Evolutionary conservation across 2,888 invertebrate species (phyloP).

Genomic region (Troglohyphantes excavatus): DNA sequence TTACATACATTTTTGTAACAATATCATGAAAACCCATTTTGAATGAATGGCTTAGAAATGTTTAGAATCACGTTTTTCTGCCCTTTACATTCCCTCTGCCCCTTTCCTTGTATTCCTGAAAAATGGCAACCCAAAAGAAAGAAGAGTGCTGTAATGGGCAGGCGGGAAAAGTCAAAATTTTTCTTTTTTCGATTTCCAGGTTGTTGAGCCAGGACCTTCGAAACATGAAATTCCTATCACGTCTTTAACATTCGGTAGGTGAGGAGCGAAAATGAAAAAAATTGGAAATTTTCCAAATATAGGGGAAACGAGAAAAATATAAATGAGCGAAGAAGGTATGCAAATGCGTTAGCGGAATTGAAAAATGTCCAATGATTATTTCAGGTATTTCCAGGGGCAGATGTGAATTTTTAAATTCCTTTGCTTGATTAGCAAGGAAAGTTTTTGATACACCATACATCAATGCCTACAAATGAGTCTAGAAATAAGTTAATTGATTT

Average conservation of each 20-base stretch:
- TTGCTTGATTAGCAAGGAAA: neutral
- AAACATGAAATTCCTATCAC: conserved; percentile 6
- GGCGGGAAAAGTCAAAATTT: neutral
- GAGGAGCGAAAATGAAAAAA: neutral
- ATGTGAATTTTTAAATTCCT: neutral
- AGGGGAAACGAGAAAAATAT: neutral
- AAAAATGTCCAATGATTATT: neutral
- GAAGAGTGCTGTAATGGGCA: too few relatives aligned
- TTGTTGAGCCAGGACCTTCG: neutral
- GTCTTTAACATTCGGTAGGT: neutral
- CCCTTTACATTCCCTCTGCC: too few relatives aligned
- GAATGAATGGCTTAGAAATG: too few relatives aligned
- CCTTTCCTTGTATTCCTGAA: too few relatives aligned
- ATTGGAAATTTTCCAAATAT: neutral
- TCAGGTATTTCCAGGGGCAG: neutral
- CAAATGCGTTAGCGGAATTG: neutral
- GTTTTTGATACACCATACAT: too few relatives aligned
- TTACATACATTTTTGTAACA: too few relatives aligned
- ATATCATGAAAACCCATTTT: too few relatives aligned
- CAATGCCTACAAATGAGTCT: too few relatives aligned
- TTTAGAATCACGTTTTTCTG: too few relatives aligned
- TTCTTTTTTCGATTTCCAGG: neutral
- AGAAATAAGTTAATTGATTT: too few relatives aligned
- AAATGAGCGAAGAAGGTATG: neutral
- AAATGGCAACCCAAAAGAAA: neutral